phyloP scores from a whole-genome alignment of 2,888 invertebrate genomes.

The Chesias legatella region DNA sequence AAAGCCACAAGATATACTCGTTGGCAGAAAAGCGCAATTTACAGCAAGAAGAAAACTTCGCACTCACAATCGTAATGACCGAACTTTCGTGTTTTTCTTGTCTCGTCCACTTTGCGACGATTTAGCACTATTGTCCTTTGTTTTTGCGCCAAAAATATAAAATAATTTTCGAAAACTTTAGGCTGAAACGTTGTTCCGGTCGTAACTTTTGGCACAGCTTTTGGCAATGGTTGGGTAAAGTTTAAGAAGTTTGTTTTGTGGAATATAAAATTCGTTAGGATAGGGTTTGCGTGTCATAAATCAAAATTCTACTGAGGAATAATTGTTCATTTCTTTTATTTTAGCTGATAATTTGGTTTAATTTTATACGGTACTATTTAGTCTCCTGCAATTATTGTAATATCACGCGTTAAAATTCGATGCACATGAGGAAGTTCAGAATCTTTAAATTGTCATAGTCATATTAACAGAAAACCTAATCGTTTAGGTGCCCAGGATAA shows the following conservation, averaged over 20 bases:
- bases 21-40: slow-evolving; percentile 41
- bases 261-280: slow-evolving; percentile 7
- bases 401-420: no score
- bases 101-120: slow-evolving; percentile 49
- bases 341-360: no score
- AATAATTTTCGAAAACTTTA: slow-evolving; percentile 25
- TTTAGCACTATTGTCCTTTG: slow-evolving; percentile 44
- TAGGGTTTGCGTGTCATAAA: slow-evolving; percentile 1
- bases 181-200: slow-evolving; percentile 14
- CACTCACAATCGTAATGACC: slow-evolving; percentile 61
- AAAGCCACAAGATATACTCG: no score
- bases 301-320: slow-evolving; percentile 1
- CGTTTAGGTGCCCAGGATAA: no score
- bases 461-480: no score
- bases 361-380: no score
- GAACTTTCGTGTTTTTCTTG: slow-evolving; percentile 65
- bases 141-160: slow-evolving; percentile 25
- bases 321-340: no score
- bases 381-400: no score
- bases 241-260: slow-evolving; percentile 17
- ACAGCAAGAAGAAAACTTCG: slow-evolving; percentile 54
- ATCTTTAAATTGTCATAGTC: no score
- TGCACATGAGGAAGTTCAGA: no score
- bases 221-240: slow-evolving; percentile 22
- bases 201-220: slow-evolving; percentile 22